Evolutionary conservation across 2,113 vertebrate species (phyloP).

Genomic region (Odocoileus virginianus): DNA sequence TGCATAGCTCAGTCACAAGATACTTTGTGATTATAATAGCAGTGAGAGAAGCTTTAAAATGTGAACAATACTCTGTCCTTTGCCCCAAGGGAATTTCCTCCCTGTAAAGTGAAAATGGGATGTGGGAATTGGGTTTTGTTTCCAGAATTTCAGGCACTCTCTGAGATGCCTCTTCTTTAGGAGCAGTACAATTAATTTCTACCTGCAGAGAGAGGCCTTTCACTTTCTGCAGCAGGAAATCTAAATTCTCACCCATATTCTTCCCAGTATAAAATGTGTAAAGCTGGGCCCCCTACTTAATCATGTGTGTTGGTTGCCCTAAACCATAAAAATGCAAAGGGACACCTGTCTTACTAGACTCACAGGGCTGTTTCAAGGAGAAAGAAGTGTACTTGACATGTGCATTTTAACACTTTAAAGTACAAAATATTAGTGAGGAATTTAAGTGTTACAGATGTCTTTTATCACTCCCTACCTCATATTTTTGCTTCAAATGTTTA

Average conservation of each 20-base stretch:
- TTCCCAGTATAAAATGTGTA: neutral
- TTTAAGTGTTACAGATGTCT: neutral
- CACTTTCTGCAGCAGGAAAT: neutral
- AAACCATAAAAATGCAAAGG: neutral
- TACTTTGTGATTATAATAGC: neutral
- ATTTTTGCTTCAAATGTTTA: neutral
- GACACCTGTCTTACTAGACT: neutral
- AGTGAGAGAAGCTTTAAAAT: neutral
- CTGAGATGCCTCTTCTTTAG: neutral
- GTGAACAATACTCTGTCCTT: neutral
- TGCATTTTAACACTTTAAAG: neutral
- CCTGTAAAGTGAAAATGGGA: slow-evolving; percentile 35
- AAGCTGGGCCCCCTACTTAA: neutral
- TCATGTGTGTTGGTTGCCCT: neutral
- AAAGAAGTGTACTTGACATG: neutral
- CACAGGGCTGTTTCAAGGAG: neutral
- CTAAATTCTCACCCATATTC: neutral
- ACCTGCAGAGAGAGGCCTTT: neutral
- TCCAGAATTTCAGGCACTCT: neutral
- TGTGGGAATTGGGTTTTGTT: neutral
- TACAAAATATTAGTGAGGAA: neutral
- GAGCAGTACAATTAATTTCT: neutral
- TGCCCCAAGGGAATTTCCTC: neutral
- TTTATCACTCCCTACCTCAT: neutral
- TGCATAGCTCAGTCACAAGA: neutral